Evolutionary conservation across 2,113 vertebrate genomes (phyloP).

Genomic region (Triplophysa rosa): DNA sequence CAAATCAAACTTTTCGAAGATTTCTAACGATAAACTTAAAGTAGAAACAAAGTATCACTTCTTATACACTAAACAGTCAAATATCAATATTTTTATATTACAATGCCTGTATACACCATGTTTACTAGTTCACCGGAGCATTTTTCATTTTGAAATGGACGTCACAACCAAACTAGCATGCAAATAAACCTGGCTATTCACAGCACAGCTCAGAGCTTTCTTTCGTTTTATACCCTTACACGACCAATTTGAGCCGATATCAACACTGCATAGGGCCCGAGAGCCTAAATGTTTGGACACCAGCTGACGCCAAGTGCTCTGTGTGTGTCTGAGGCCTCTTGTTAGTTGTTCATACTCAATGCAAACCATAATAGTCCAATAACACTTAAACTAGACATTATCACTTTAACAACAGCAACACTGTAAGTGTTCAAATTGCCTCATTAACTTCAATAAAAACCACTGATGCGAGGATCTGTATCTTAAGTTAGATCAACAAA

Average conservation of each 20-base stretch:
- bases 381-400: constrained; percentile 6
- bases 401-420: not conserved
- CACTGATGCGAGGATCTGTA: constrained; percentile 3
- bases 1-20: no score
- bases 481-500: constrained; percentile 13
- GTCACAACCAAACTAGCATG: constrained; percentile 24
- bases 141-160: not conserved
- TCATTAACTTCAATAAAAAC: constrained; percentile 5
- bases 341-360: not conserved
- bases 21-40: no score
- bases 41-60: not conserved
- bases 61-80: not conserved
- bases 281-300: not conserved
- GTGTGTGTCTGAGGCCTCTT: not conserved
- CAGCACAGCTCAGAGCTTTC: not conserved
- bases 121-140: not conserved
- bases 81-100: not conserved
- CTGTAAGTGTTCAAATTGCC: not conserved
- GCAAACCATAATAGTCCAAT: constrained; percentile 3
- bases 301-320: not conserved
- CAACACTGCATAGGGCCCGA: not conserved
- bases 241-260: not conserved
- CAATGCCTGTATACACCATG: not conserved
- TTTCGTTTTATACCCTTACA: constrained; percentile 5
- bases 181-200: constrained; percentile 25